phyloP scores from a whole-genome alignment of 2,113 vertebrate species.

The Agapornis roseicollis region DNA sequence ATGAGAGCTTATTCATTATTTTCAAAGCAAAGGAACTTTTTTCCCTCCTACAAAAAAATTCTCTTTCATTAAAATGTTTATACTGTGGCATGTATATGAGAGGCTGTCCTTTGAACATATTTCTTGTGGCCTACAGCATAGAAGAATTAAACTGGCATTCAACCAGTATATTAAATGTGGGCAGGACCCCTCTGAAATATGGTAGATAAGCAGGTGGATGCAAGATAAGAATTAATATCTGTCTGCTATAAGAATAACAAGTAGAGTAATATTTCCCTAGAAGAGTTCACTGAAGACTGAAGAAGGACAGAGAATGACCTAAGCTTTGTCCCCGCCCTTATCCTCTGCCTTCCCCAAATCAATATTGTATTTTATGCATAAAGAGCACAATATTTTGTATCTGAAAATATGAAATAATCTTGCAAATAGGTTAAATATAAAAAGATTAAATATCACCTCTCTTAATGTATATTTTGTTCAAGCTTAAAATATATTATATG shows the following conservation, averaged over 20 bases:
- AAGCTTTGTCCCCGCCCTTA: background rate
- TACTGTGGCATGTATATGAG: constrained; percentile 32
- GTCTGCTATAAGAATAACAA: constrained; percentile 41
- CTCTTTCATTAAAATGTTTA: constrained; percentile 62
- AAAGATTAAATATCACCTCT: background rate
- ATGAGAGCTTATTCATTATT: constrained; percentile 52
- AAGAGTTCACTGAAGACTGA: constrained; percentile 39
- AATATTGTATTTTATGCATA: background rate
- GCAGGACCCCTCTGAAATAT: constrained; percentile 46
- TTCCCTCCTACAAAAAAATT: constrained; percentile 58
- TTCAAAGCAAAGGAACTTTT: constrained; percentile 52
- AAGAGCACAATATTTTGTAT: background rate
- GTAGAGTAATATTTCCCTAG: background rate
- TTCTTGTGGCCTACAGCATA: constrained; percentile 59
- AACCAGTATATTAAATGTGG: constrained; percentile 54
- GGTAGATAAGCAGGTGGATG: constrained; percentile 64
- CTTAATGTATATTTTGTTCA: background rate
- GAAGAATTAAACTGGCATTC: constrained; percentile 58
- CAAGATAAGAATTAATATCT: constrained; percentile 45
- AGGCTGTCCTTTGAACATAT: constrained; percentile 51
- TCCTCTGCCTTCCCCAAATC: background rate
- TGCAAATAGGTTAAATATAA: background rate
- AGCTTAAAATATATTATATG: background rate
- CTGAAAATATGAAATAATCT: constrained; percentile 1
- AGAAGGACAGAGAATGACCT: background rate